Evolutionary conservation across 2,113 vertebrate genomes (phyloP).

Genomic region (Lichenostomus cassidix): DNA sequence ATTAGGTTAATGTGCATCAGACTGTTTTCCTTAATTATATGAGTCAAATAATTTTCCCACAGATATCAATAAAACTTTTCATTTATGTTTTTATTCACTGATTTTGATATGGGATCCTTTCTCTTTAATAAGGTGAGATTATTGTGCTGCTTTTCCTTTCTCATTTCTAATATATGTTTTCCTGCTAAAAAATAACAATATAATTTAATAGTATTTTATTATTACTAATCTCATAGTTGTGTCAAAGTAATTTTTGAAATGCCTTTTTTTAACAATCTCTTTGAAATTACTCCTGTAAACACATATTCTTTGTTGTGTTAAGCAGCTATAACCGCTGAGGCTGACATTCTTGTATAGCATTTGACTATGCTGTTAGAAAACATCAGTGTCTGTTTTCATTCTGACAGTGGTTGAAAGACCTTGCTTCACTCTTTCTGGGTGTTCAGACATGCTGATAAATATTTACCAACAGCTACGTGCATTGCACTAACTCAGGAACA

Average conservation of each 20-base stretch:
- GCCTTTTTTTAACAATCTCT: background rate
- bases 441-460: background rate
- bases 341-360: background rate
- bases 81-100: background rate
- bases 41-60: background rate
- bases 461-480: background rate
- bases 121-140: background rate
- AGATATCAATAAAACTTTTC: background rate
- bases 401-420: background rate
- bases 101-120: background rate
- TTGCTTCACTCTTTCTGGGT: background rate
- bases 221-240: background rate
- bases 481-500: background rate
- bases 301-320: background rate
- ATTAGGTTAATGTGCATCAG: background rate
- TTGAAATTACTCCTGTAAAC: background rate
- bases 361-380: background rate
- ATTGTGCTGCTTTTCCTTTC: accelerated
- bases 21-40: background rate
- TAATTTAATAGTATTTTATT: background rate
- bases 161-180: background rate
- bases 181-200: background rate
- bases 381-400: background rate
- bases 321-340: background rate
- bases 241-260: background rate